Conservation (phyloP, 1,140 invertebrate genomes). For the Vollenhovia emeryi region DNA sequence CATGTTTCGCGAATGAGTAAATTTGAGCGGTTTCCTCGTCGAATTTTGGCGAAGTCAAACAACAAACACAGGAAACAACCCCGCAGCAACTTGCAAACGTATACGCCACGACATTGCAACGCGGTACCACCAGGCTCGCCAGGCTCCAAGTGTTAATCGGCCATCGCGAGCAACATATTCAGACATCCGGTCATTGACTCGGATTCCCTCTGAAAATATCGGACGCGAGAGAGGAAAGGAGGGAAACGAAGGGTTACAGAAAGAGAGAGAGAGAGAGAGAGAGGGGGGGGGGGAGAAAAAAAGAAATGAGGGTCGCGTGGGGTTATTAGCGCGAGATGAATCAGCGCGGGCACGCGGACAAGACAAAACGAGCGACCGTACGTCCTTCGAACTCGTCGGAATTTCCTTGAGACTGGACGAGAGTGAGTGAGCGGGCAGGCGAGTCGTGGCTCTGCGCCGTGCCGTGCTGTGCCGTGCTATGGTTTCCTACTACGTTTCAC, state of each 20-base stretch:
- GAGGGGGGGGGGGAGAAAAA: neutral
- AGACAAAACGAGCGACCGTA: constrained; percentile 39
- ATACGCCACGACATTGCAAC: constrained; percentile 4
- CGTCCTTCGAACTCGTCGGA: constrained; percentile 76
- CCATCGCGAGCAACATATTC: constrained; percentile 40
- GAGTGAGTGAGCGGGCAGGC: constrained; percentile 24
- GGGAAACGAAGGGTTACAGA: neutral
- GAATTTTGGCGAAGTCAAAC: constrained; percentile 17
- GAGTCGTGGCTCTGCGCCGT: neutral
- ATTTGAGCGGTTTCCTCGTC: neutral
- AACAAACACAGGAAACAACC: neutral
- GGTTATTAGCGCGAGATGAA: constrained; percentile 76
- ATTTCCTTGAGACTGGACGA: constrained; percentile 70
- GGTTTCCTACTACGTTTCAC: constrained; percentile 71
- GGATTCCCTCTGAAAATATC: constrained; percentile 59
- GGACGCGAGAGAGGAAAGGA: neutral
- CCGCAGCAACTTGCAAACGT: neutral
- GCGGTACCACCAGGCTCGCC: constrained; percentile 11
- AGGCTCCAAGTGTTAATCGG: constrained; percentile 41
- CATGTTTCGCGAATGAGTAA: neutral
- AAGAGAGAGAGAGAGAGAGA: neutral
- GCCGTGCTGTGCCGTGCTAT: constrained; percentile 38
- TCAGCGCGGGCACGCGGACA: constrained; percentile 67
- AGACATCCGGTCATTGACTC: constrained; percentile 57
- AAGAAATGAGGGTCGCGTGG: constrained; percentile 67